Evolutionary conservation across 64 coral and sea anemone genomes (phyloP).

Genomic region (Platygyra sinensis): DNA sequence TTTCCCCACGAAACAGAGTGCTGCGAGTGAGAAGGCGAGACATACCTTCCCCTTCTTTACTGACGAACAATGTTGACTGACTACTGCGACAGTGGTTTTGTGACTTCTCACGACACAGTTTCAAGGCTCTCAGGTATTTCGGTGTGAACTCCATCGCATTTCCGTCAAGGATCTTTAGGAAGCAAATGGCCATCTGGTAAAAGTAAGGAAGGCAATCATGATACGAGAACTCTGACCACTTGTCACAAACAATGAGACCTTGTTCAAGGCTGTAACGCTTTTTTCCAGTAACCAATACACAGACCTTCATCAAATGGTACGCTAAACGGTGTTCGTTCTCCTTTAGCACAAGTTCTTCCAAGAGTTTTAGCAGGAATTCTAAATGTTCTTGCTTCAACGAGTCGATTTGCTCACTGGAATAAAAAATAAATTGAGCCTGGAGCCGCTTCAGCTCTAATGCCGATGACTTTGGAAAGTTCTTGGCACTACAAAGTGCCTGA

Average conservation of each 20-base stretch:
- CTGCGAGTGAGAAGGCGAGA: constrained; percentile 57
- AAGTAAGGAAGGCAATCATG: constrained; percentile 53
- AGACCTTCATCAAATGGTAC: constrained; percentile 73
- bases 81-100: constrained; percentile 40
- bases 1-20: constrained; percentile 45
- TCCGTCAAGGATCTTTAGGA: constrained; percentile 76
- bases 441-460: constrained; percentile 58
- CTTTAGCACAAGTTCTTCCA: constrained; percentile 53
- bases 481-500: constrained; percentile 44
- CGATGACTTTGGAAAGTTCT: constrained; percentile 60
- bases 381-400: constrained; percentile 11
- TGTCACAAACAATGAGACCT: constrained; percentile 48
- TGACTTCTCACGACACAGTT: constrained; percentile 63
- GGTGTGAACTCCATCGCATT: constrained; percentile 19
- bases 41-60: constrained; percentile 77
- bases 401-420: constrained; percentile 51
- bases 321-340: constrained; percentile 47
- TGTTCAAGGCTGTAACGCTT: constrained; percentile 53
- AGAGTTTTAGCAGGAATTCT: constrained; percentile 60
- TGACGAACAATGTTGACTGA: constrained; percentile 56
- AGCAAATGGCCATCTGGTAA: constrained; percentile 78
- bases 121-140: constrained; percentile 27
- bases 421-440: constrained; percentile 65
- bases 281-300: constrained; percentile 54
- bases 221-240: constrained; percentile 30